phyloP scores from a whole-genome alignment of 2,797 vertebrate species.

The Adrianichthys oophorus region DNA sequence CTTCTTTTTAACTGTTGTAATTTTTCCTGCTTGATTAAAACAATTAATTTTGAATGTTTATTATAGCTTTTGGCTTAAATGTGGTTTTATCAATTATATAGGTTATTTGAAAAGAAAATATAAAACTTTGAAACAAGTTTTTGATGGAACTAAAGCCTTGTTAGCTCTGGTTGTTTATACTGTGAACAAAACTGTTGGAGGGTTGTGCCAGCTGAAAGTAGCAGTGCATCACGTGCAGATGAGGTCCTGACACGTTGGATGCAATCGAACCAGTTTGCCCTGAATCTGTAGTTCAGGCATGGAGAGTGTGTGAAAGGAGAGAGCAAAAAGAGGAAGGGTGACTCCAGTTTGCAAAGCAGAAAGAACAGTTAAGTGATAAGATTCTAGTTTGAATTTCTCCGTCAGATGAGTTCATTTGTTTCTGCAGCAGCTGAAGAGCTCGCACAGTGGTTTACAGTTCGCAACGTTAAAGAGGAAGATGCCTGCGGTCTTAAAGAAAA shows the following conservation, averaged over 20 bases:
- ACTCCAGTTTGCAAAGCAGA: slow-evolving; percentile 9
- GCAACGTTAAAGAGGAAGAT: background rate
- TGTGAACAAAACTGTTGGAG: background rate
- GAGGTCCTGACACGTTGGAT: slow-evolving; percentile 11
- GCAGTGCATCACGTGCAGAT: background rate
- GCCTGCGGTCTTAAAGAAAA: slow-evolving; percentile 1
- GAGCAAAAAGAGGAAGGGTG: slow-evolving; percentile 4
- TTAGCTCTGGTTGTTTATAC: background rate
- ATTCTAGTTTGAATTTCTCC: slow-evolving; percentile 27
- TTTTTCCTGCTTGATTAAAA: no score
- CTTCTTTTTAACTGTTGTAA: no score
- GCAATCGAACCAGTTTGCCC: slow-evolving; percentile 58
- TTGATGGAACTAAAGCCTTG: no score
- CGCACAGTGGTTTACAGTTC: slow-evolving; percentile 10
- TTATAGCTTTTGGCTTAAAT: no score
- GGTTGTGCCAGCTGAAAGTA: background rate
- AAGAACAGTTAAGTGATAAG: slow-evolving; percentile 33
- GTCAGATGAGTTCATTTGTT: slow-evolving; percentile 3
- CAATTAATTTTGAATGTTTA: no score
- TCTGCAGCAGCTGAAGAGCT: slow-evolving; percentile 2
- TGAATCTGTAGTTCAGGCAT: slow-evolving; percentile 39
- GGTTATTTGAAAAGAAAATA: no score
- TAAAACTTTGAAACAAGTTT: no score
- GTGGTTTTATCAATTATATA: no score
- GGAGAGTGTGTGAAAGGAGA: background rate